Base-by-base conservation (phyloP, 1,140 invertebrate species). In the Drosophila rufa region DNA sequence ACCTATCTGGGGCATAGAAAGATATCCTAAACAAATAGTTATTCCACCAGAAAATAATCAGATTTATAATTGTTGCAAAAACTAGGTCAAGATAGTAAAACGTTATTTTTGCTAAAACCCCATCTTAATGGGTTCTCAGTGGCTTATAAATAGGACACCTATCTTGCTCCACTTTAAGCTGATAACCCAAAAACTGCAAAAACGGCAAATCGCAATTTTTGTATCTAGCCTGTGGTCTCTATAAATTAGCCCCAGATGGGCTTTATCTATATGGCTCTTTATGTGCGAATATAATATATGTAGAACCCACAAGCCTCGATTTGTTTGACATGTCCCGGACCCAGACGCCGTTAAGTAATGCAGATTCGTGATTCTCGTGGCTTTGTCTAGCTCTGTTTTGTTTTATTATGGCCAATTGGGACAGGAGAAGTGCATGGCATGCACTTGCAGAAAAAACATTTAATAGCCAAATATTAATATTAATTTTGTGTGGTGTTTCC, bases 351-450 rank as follows among this genome's bases (percentile, higher is more conserved):
- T 36, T 75, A 64, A 75, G 45, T 33, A 76, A 76, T 53, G 74
- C 74, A 56, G 50, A 48, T 77, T 69, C 75, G 74, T 77, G 75
- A 77, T 77, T 56, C 75, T 76, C 55, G 70, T 65, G 43, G 56
- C 55, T 56, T 68, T 77, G 62, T 55, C 40, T 27, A 7, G 7
- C 46, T 46, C 9, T 58, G 17, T 53, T 42, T 27, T 3, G 45
- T 43, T 56, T 27, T 36, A 30, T 14, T 42, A 12, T 38, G 27
- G 14, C 22, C 40, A 69, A 69, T 46, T 40, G 46, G 47, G 30
- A 40, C 38, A 38, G n/a, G 48, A 53, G 5, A 38, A 30, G 30
- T 30, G 8, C 12, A 33, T 70, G 66, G 8, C 12, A 33, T 70
- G 66, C 67, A 70, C 67, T 47, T 30, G 60, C 30, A 22, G 14